These are phyloP conservation scores for Lepus europaeus DNA, from an alignment of 2,113 vertebrate species.

Conservation along the genomic window DNA sequence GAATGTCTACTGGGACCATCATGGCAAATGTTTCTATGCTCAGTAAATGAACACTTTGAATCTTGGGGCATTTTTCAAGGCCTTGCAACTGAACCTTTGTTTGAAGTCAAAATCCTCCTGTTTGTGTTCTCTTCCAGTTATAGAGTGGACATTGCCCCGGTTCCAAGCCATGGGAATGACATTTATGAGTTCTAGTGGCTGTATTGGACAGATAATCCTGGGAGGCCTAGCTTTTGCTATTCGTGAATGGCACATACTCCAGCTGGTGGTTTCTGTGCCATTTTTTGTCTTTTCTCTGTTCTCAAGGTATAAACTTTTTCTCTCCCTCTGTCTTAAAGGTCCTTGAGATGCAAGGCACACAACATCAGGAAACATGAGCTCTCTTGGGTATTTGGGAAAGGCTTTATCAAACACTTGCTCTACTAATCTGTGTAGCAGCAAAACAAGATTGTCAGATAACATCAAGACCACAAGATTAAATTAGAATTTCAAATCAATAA, in stretches of 20 bases:
- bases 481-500: no score
- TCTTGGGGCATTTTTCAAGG: not conserved
- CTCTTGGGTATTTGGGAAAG: not conserved
- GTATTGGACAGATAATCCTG: constrained; percentile 83
- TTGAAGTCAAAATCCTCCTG: not conserved
- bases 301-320: constrained; percentile 82
- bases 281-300: constrained; percentile 85
- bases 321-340: not conserved
- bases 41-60: constrained; percentile 77
- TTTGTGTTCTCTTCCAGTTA: constrained; percentile 74
- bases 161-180: constrained; percentile 78
- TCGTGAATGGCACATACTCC: constrained; percentile 84
- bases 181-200: constrained; percentile 67
- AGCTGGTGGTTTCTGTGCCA: constrained; percentile 84
- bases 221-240: constrained; percentile 83
- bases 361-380: not conserved
- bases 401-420: not conserved
- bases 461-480: no score
- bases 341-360: not conserved
- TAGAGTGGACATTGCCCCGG: constrained; percentile 83
- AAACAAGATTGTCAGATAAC: not conserved
- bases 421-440: not conserved
- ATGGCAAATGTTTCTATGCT: constrained; percentile 83
- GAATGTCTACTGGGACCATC: constrained; percentile 77
- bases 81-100: not conserved